Evolutionary conservation across 2,113 vertebrate genomes (phyloP), one percentile per base, ranked within the genome.

Genomic region (Calyptomena viridis): DNA sequence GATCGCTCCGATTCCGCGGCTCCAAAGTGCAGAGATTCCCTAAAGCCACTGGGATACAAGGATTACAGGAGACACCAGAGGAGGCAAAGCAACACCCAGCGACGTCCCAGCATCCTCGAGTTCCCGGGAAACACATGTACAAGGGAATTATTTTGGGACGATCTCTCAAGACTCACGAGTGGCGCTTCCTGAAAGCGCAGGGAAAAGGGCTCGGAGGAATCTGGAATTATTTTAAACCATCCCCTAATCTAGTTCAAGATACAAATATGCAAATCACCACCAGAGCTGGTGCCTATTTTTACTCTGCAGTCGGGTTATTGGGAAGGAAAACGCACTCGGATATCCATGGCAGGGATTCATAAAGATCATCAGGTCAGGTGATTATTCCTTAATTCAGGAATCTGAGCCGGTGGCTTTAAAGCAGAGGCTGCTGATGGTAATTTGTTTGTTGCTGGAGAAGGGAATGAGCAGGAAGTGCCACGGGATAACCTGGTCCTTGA

Each of bases 341-440:
- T 40, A 87, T 35, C 94, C 44, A 49, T 42, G 91, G 87, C 88
- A 84, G 90, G 85, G 88, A 35, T n/a, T 77, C 75, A 6, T 76
- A 35, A 24, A 40, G 93, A 78, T 60, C 73, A 27, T 8, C 2
- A 66, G 71, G 46, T 42, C 64, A 5, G 79, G 77, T 68, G 81
- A 89, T 71, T 49, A 49, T 2, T 49, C 81, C 44, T 42, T 22
- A 8, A 75, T 59, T 69, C 53, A 55, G 84, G 53, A 92, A 91
- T 27, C 83, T 1, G 52, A 78, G 91, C 56, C 8, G 79, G 64
- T 44, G 4, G 21, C 50, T 93, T 98, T 96, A 99, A 69, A 99
- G 98, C 73, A 99, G 99, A 78, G 99, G 99, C 95, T 99, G 99
- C 91, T 99, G 99, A 9, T 99, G 99, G 97, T 98, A 99, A 58